Percentiles rank a stretch among this genome's conserved stretches.
phyloP scores from a whole-genome alignment of 2,888 invertebrate genomes.

The Aquatica leii region DNA sequence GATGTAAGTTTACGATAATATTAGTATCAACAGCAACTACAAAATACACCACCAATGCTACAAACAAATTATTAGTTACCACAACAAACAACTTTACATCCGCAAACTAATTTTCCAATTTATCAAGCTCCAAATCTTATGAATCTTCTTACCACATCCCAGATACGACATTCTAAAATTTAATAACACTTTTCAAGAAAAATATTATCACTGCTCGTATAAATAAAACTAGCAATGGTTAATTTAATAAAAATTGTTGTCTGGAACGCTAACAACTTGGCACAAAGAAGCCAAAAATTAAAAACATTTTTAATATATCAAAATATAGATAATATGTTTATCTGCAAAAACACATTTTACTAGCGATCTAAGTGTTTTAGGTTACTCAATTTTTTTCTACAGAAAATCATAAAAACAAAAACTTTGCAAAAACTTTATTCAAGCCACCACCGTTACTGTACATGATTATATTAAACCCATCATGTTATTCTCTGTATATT shows the following conservation, averaged over 20 bases:
- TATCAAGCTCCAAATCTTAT: conserved; percentile 1
- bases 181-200: conserved; percentile 2
- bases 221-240: not conserved
- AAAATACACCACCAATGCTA: conserved; percentile 2
- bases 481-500: too few species aligned
- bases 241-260: conserved; percentile 16
- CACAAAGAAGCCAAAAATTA: conserved; percentile 2
- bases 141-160: not conserved
- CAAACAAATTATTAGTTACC: not conserved
- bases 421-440: too few species aligned
- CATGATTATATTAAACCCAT: too few species aligned
- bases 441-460: too few species aligned
- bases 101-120: not conserved
- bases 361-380: too few species aligned
- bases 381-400: too few species aligned
- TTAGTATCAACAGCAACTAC: conserved; percentile 4
- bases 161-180: conserved; percentile 10
- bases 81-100: conserved; percentile 10
- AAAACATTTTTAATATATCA: conserved; percentile 5
- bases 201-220: not conserved
- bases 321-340: not conserved
- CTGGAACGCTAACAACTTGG: too few species aligned
- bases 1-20: conserved; percentile 10
- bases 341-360: not conserved
- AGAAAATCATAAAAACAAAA: too few species aligned